Conservation (phyloP, 1,140 invertebrate species). For the Penaeus vannamei region DNA sequence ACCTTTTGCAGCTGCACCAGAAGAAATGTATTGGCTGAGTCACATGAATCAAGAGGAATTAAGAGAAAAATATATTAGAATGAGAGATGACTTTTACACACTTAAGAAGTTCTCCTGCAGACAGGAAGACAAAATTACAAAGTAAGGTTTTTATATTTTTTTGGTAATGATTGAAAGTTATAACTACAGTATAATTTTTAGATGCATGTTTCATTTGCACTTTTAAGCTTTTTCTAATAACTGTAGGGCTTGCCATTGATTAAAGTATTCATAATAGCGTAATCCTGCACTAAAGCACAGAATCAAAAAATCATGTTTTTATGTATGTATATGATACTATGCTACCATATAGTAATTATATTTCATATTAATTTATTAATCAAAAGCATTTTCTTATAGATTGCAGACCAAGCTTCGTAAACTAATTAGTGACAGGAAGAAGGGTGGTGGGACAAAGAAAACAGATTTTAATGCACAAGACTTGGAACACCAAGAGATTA, state of each 20-base stretch:
- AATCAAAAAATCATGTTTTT: not conserved
- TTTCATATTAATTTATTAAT: not conserved
- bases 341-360: not conserved
- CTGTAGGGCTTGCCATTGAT: too few species aligned
- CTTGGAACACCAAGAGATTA: constrained; percentile 43
- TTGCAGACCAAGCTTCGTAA: constrained; percentile 50
- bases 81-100: constrained; percentile 57
- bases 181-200: not conserved
- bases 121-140: constrained; percentile 62
- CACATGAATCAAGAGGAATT: constrained; percentile 51
- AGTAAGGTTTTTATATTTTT: constrained; percentile 16
- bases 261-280: too few species aligned
- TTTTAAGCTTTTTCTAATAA: not conserved
- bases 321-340: not conserved
- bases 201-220: not conserved
- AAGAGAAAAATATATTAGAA: constrained; percentile 46
- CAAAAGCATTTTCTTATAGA: not conserved
- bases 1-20: constrained; percentile 43
- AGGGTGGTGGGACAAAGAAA: constrained; percentile 19
- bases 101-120: constrained; percentile 53
- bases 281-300: too few species aligned
- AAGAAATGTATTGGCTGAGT: constrained; percentile 61
- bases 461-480: constrained; percentile 19
- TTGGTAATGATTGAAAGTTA: not conserved
- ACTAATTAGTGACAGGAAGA: constrained; percentile 48